Percentiles rank a stretch among this genome's conserved stretches.
Conservation (phyloP, 2,113 vertebrate genomes). For the Crocuta crocuta region DNA sequence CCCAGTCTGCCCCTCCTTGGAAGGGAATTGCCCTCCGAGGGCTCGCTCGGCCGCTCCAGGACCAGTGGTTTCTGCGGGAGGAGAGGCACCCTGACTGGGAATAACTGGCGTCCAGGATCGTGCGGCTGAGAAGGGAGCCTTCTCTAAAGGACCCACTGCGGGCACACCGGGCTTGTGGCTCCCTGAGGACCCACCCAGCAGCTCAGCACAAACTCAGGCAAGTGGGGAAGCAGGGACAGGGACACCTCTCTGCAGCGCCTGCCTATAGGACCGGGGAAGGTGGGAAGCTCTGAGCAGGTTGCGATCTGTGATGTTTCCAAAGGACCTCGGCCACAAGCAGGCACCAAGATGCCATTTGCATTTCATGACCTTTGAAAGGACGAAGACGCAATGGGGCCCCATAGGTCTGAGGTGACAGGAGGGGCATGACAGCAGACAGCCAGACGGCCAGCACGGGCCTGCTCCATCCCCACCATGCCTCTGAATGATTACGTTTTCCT, state of each 20-base stretch:
- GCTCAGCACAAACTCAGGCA: background rate
- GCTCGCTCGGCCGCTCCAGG: background rate
- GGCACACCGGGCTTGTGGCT: background rate
- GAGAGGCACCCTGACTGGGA: background rate
- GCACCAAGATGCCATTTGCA: conserved; percentile 64
- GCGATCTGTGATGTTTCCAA: conserved; percentile 65
- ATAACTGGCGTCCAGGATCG: background rate
- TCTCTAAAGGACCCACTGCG: fast-evolving
- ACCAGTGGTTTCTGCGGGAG: background rate
- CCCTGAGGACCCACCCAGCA: background rate
- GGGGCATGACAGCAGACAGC: background rate
- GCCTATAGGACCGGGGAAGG: conserved; percentile 9
- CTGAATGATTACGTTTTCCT: conserved; percentile 88
- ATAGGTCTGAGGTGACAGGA: conserved; percentile 74
- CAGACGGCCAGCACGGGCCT: conserved; percentile 38
- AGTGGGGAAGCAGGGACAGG: background rate
- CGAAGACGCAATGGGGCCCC: conserved; percentile 67
- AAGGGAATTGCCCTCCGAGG: fast-evolving
- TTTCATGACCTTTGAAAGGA: conserved; percentile 68
- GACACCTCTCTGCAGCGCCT: background rate
- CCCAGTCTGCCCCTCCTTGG: background rate
- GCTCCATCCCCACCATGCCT: conserved; percentile 25
- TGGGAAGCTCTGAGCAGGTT: conserved; percentile 40
- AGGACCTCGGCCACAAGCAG: conserved; percentile 68
- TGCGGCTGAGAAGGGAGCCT: background rate